Conservation (phyloP, 1,140 invertebrate species). For the Battus philenor region DNA sequence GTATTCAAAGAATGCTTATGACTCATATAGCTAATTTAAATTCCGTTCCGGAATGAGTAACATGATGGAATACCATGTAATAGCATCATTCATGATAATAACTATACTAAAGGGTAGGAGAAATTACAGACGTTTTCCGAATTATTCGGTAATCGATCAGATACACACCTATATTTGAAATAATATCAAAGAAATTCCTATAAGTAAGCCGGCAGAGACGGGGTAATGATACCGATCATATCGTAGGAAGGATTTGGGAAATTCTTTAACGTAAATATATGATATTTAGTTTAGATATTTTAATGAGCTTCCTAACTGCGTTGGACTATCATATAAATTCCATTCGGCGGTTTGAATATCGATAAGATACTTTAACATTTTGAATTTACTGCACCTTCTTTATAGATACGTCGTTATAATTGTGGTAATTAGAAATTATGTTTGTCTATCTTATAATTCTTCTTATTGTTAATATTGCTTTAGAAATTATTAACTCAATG, state of each 20-base stretch:
- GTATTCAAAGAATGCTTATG: neutral
- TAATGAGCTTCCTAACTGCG: constrained; percentile 24
- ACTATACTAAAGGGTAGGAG: constrained; percentile 51
- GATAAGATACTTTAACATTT: too few species aligned
- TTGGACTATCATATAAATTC: neutral
- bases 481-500: too few species aligned
- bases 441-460: too few species aligned
- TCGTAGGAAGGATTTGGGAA: constrained; percentile 20
- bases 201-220: constrained; percentile 20
- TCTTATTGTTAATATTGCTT: too few species aligned
- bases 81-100: constrained; percentile 44
- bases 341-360: neutral
- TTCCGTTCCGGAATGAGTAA: constrained; percentile 8
- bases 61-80: constrained; percentile 33
- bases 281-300: constrained; percentile 37
- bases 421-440: too few species aligned
- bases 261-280: constrained; percentile 36
- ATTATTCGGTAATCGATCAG: constrained; percentile 58
- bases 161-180: constrained; percentile 47
- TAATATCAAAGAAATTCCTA: constrained; percentile 40
- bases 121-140: constrained; percentile 64
- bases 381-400: too few species aligned
- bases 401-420: too few species aligned
- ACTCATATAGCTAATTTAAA: constrained; percentile 3
- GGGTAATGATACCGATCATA: neutral